phyloP scores from a whole-genome alignment of 1,140 invertebrate species.

The Adelges cooleyi region DNA sequence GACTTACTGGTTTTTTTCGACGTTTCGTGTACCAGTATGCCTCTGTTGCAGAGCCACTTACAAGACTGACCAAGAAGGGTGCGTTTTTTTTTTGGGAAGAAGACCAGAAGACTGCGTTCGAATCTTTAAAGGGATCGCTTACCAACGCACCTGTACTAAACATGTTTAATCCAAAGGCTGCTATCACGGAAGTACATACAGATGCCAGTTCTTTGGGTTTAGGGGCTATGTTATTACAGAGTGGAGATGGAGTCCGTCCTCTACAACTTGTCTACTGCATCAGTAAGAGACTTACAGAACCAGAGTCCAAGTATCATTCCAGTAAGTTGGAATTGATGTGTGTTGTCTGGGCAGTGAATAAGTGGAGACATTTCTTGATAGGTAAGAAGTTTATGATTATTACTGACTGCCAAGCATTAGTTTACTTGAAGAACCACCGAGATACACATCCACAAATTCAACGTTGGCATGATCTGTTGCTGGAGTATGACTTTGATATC shows the following conservation, averaged over 20 bases:
- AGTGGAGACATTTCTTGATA: background rate
- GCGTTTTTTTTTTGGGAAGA: background rate
- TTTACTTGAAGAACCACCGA: background rate
- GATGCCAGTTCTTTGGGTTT: background rate
- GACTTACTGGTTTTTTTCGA: conserved; percentile 8
- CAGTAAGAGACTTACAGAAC: background rate
- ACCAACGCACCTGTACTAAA: background rate
- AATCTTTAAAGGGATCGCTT: background rate
- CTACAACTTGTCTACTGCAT: background rate
- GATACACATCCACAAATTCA: conserved; percentile 34
- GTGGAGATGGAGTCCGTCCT: background rate
- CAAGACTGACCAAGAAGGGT: background rate
- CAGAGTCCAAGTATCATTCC: background rate
- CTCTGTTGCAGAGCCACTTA: background rate
- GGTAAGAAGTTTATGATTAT: background rate
- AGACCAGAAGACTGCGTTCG: background rate
- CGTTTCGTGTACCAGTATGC: background rate
- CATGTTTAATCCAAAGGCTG: background rate
- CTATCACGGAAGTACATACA: conserved; percentile 7
- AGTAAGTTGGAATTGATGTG: background rate
- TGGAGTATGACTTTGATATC: conserved; percentile 33
- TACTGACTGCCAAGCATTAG: background rate
- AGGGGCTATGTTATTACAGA: background rate
- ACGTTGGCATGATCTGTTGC: conserved; percentile 36
- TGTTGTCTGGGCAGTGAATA: background rate